A percentile compares a stretch with the other conserved stretches of the same genome.
Conservation (phyloP, 2,113 vertebrate species). For the Ceuthmochares aereus region DNA sequence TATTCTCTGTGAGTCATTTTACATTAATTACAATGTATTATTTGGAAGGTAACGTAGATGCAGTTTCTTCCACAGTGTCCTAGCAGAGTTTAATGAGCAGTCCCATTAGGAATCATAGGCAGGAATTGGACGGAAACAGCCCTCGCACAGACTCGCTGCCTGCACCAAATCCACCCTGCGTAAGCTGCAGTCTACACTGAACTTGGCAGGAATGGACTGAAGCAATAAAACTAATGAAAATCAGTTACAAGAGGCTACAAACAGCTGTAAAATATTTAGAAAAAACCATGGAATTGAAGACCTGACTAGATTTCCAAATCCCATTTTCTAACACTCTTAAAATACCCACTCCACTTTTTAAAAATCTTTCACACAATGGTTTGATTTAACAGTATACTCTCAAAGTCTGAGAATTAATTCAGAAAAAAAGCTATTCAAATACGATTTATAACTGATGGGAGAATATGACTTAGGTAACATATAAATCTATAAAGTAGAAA, state of each 20-base stretch:
- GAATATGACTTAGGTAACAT: background rate
- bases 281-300: slow-evolving; percentile 4
- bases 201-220: slow-evolving; percentile 4
- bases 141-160: background rate
- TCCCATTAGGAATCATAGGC: background rate
- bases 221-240: slow-evolving; percentile 46
- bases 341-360: background rate
- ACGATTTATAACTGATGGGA: background rate
- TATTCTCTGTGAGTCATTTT: slow-evolving; percentile 42
- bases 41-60: slow-evolving; percentile 16
- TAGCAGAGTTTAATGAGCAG: slow-evolving; percentile 11
- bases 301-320: background rate
- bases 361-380: background rate
- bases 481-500: background rate
- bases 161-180: background rate
- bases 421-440: background rate
- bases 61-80: background rate
- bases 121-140: background rate
- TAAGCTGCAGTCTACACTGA: background rate
- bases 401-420: background rate
- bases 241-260: slow-evolving; percentile 17
- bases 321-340: background rate
- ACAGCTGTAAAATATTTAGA: slow-evolving; percentile 20
- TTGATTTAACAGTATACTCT: background rate
- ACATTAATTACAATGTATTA: slow-evolving; percentile 43